Percentiles rank a stretch among this genome's conserved stretches.
Conservation (phyloP, 1,140 invertebrate species). For the Melitaea cinxia region DNA sequence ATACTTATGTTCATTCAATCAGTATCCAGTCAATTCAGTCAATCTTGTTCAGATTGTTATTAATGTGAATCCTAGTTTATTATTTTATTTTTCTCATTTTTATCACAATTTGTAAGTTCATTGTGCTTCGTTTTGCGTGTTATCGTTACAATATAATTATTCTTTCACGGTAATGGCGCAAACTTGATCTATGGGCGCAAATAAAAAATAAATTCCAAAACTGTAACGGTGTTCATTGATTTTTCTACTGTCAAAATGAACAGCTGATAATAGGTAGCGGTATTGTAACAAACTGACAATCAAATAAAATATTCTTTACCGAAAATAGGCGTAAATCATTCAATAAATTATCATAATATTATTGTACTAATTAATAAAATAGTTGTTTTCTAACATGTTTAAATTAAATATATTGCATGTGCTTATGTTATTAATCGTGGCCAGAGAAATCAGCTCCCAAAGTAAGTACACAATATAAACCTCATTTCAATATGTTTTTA, state of each 20-base stretch:
- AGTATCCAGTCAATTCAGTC: neutral
- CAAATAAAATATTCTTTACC: slow-evolving; percentile 15
- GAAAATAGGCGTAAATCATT: neutral
- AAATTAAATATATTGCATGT: slow-evolving; percentile 22
- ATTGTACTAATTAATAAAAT: neutral
- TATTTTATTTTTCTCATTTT: slow-evolving; percentile 19
- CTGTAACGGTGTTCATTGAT: slow-evolving; percentile 10
- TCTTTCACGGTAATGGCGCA: neutral
- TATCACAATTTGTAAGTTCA: slow-evolving; percentile 22
- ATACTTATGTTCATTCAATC: slow-evolving; percentile 21
- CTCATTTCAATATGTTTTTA: neutral
- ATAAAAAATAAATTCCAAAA: neutral
- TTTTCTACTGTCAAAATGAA: slow-evolving; percentile 47
- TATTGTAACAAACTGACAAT: slow-evolving; percentile 1
- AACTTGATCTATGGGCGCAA: too few species aligned
- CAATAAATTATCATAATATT: neutral
- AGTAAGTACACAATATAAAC: slow-evolving; percentile 38
- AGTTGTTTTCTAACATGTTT: slow-evolving; percentile 21
- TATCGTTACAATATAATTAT: slow-evolving; percentile 16
- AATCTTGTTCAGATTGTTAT: slow-evolving; percentile 28
- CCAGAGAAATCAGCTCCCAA: slow-evolving; percentile 32
- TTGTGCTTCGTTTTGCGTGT: slow-evolving; percentile 18
- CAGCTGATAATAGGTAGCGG: slow-evolving; percentile 49
- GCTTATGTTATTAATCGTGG: slow-evolving; percentile 21
- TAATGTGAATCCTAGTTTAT: slow-evolving; percentile 17